A percentile compares a stretch with the other conserved stretches of the same genome.
These are phyloP conservation scores for Cervus canadensis DNA, from an alignment of 2,113 vertebrate species.

Conservation along the genomic window DNA sequence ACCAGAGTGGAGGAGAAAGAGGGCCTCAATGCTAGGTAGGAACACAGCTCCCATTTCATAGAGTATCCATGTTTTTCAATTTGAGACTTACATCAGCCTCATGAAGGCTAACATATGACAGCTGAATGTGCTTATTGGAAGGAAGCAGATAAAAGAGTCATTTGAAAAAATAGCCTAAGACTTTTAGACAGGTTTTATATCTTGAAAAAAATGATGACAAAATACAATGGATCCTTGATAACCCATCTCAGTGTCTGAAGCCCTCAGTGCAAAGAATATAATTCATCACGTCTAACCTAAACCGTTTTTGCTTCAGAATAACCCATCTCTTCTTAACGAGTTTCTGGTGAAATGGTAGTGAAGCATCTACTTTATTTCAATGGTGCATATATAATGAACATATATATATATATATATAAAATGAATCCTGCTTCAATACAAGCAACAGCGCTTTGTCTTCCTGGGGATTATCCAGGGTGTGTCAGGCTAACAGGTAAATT, in stretches of 20 bases:
- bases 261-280: neutral
- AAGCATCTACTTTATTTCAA: neutral
- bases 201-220: slow-evolving; percentile 50
- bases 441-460: neutral
- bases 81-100: neutral
- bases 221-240: slow-evolving; percentile 14
- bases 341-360: neutral
- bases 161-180: neutral
- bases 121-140: neutral
- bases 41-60: neutral
- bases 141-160: slow-evolving; percentile 1
- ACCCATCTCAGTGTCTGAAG: neutral
- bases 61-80: neutral
- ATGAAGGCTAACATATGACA: neutral
- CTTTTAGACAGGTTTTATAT: neutral
- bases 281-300: neutral
- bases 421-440: neutral
- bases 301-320: neutral
- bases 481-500: neutral
- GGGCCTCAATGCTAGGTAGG: neutral
- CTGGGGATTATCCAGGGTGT: neutral
- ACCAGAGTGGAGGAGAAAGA: neutral
- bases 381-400: neutral
- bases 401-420: neutral
- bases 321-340: neutral